phyloP scores from a whole-genome alignment of 2,113 vertebrate genomes.

The Setophaga coronata region DNA sequence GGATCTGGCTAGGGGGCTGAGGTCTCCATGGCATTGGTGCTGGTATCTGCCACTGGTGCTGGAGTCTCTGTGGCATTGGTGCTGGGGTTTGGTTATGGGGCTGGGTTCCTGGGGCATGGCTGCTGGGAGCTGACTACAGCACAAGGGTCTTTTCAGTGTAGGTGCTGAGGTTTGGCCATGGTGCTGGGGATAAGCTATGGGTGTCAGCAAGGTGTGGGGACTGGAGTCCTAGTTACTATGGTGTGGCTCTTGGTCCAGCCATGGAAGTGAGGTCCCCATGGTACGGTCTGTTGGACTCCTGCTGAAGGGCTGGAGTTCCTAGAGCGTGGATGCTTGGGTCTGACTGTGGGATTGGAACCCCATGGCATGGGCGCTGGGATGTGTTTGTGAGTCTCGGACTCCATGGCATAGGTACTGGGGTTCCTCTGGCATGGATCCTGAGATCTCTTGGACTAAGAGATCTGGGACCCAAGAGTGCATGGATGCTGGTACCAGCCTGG shows the following conservation, averaged over 20 bases:
- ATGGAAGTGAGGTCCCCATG: background rate
- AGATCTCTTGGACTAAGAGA: background rate
- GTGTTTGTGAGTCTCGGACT: background rate
- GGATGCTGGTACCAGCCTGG: background rate
- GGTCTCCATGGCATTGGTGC: rapidly evolving
- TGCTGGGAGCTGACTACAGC: background rate
- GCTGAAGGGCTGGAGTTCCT: background rate
- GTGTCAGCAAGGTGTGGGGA: background rate
- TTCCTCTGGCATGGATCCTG: background rate
- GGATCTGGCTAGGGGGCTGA: background rate
- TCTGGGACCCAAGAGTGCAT: background rate
- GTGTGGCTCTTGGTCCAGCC: rapidly evolving
- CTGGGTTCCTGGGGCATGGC: background rate
- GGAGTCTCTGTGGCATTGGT: background rate
- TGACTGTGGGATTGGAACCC: background rate
- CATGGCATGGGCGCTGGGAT: background rate
- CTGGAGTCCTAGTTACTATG: background rate
- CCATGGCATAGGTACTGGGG: background rate
- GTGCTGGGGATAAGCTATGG: background rate
- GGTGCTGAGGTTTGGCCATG: background rate
- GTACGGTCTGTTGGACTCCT: background rate
- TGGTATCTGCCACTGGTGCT: background rate
- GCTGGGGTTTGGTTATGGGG: background rate
- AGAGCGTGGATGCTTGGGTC: background rate
- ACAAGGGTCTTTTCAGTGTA: background rate